Base-by-base conservation (phyloP, 2,797 vertebrate genomes). In the Fringilla coelebs region DNA sequence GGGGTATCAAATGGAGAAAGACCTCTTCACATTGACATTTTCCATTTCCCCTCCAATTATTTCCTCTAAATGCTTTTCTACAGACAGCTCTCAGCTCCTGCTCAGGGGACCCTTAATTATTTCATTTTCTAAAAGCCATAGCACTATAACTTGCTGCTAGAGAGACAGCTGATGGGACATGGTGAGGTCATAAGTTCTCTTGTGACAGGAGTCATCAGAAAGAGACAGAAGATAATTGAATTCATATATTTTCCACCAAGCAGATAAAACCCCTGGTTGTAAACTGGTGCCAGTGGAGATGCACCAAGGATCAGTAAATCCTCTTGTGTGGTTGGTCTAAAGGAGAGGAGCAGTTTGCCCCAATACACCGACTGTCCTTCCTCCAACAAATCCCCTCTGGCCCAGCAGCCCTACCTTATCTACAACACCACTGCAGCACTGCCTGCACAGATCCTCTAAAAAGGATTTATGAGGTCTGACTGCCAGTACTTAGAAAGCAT, bases 21-120 rank as follows among this genome's bases (percentile, higher is more conserved):
- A 90, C 36, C 48, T 92, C 70, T 87, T 91, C 68, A 74, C 61
- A 90, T 49, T 43, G 78, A 81, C 80, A 49, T 84, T 90, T 91
- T 90, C 90, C 67, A 87, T 85, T 90, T 92, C 89, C 71, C 62
- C n/a, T 74, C 41, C 88, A 90, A 90, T 90, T 92, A 96, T 89
- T 94, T 85, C 85, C 62, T 66, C 55, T 88, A 92, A 92, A 96
- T 36, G 74, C 49, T 90, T 88, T 88, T 73, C 77, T 85, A 75
- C 77, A 73, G 60, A 73, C 88, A 94, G 65, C 40, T 71, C 22
- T 75, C 76, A 79, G 86, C 79, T 78, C 58, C 62, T 91, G 71
- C 85, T 94, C 88, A 84, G 31, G 72, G 67, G 88, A 94, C 71
- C 58, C 51, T 66, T 91, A 55, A 61, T 94, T 89, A 94, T 70